These are phyloP conservation scores for Arctocebus calabarensis DNA, from an alignment of 2,797 vertebrate genomes.

Conservation along the genomic window DNA sequence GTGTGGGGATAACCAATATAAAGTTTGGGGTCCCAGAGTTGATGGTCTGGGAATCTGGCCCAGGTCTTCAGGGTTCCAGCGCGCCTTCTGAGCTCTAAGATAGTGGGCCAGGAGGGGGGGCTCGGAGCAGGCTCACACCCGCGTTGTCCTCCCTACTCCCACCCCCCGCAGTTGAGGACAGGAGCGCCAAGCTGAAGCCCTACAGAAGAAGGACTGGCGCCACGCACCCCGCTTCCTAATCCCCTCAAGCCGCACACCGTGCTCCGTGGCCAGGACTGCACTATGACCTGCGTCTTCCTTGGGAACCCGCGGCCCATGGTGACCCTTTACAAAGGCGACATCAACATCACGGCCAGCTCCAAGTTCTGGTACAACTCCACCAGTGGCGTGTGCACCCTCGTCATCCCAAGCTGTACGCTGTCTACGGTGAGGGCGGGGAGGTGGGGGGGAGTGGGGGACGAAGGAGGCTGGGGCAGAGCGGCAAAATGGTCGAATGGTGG, in stretches of 20 bases:
- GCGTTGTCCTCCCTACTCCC: fast-evolving
- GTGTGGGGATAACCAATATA: not conserved
- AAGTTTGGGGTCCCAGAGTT: not conserved
- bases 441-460: not conserved
- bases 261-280: constrained; percentile 81
- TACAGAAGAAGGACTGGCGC: constrained; percentile 76
- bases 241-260: constrained; percentile 84
- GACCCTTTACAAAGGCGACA: constrained; percentile 81
- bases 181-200: constrained; percentile 76
- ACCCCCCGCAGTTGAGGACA: not conserved
- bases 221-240: constrained; percentile 84
- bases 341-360: constrained; percentile 82
- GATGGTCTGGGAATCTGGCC: not conserved
- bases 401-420: constrained; percentile 82
- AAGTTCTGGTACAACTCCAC: constrained; percentile 85
- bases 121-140: not conserved
- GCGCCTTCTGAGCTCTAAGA: not conserved
- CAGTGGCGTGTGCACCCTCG: constrained; percentile 84
- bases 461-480: not conserved
- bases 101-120: not conserved
- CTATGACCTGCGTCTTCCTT: constrained; percentile 87
- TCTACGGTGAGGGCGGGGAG: constrained; percentile 74
- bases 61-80: not conserved
- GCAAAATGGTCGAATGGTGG: not conserved
- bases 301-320: constrained; percentile 82